Conservation (phyloP, 2,113 vertebrate genomes). For the Hystrix brachyura region DNA sequence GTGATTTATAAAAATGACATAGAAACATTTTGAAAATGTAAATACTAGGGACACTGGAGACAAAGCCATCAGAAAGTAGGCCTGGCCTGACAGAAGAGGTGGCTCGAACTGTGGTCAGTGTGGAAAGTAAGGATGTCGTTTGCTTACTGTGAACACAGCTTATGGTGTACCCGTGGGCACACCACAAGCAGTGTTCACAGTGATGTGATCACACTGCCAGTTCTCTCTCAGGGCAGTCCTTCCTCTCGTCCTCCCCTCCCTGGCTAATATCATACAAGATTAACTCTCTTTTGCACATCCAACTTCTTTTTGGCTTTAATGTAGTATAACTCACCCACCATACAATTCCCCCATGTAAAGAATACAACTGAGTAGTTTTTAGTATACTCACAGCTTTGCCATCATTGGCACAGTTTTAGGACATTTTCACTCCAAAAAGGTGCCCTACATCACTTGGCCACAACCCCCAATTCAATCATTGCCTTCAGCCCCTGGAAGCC, state of each 20-base stretch:
- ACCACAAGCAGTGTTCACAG: fast-evolving
- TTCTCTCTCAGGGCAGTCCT: background rate
- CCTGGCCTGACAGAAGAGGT: background rate
- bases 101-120: too few species aligned
- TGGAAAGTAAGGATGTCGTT: background rate
- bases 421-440: background rate
- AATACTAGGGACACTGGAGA: background rate
- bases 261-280: background rate
- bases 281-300: background rate
- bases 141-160: too few species aligned
- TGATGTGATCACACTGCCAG: too few species aligned
- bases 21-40: background rate
- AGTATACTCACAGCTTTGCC: background rate
- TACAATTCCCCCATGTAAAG: background rate
- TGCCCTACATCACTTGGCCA: background rate
- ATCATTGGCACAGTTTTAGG: background rate
- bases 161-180: too few species aligned
- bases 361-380: background rate
- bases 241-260: background rate
- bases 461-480: too few species aligned
- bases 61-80: background rate
- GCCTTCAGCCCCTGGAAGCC: background rate
- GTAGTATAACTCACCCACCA: background rate
- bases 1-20: background rate
- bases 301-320: background rate